Conservation (phyloP, 2,797 vertebrate species). For the Hafferia zeledoni region DNA sequence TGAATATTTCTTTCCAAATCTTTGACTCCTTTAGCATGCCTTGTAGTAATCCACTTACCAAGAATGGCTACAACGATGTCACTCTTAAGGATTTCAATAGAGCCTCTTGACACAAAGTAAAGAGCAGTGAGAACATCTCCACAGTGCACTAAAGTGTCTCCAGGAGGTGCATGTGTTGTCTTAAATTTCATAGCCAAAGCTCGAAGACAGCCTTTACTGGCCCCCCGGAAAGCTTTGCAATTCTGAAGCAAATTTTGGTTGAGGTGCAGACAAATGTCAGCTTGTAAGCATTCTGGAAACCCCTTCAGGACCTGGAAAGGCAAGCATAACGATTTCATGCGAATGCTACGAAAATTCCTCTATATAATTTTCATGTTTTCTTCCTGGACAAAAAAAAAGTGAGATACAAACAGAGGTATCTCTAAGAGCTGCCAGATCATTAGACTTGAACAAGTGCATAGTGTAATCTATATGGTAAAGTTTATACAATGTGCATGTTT, state of each 20-base stretch:
- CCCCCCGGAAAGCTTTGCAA: constrained; percentile 94
- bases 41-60: constrained; percentile 81
- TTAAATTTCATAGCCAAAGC: constrained; percentile 98
- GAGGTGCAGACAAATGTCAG: constrained; percentile 98
- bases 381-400: constrained; percentile 32
- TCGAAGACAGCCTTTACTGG: constrained; percentile 96
- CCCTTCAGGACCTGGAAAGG: constrained; percentile 93
- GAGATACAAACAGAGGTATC: not conserved
- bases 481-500: constrained; percentile 6
- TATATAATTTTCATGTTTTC: constrained; percentile 5
- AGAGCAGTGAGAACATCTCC: constrained; percentile 96
- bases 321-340: constrained; percentile 70
- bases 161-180: constrained; percentile 95
- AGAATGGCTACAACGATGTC: constrained; percentile 98
- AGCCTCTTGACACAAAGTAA: constrained; percentile 95
- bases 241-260: constrained; percentile 91
- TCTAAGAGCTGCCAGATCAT: not conserved
- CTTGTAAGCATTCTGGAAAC: constrained; percentile 98
- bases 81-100: constrained; percentile 97
- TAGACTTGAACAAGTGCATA: constrained; percentile 1
- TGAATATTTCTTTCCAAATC: not conserved
- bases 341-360: not conserved
- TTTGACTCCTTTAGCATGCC: not conserved
- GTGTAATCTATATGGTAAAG: constrained; percentile 13
- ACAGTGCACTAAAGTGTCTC: constrained; percentile 94